Percentiles rank a stretch among this genome's conserved stretches.
These are phyloP conservation scores for Lateolabrax maculatus DNA, from an alignment of 2,797 vertebrate genomes.

Conservation along the genomic window DNA sequence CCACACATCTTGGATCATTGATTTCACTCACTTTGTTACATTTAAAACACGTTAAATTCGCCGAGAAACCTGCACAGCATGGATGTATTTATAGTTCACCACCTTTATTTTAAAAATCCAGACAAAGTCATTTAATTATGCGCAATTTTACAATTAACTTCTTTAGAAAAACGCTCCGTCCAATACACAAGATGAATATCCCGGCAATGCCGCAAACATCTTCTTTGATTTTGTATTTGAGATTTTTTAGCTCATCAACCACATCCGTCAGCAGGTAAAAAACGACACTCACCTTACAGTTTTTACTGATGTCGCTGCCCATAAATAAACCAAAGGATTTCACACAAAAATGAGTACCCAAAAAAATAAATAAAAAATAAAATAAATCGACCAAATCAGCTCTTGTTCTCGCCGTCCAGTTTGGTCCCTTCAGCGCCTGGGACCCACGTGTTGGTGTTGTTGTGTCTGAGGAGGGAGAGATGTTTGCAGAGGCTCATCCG, in stretches of 20 bases:
- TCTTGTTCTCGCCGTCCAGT: background rate
- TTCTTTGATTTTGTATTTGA: background rate
- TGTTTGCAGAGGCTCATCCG: constrained; percentile 17
- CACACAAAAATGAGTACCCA: background rate
- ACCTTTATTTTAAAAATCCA: background rate
- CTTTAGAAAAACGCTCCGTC: background rate
- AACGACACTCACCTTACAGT: constrained; percentile 65
- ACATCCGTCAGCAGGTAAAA: background rate
- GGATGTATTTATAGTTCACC: rapidly evolving
- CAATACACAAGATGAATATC: rapidly evolving
- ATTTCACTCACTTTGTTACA: background rate
- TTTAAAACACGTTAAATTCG: background rate
- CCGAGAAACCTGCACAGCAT: no score
- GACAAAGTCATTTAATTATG: background rate
- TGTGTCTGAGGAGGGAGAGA: background rate
- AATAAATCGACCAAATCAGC: background rate
- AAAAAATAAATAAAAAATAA: no score
- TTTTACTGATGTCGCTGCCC: constrained; percentile 68
- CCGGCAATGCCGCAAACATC: background rate
- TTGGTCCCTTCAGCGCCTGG: background rate
- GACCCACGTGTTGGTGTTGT: constrained; percentile 27
- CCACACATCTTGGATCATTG: background rate
- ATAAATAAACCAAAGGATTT: constrained; percentile 31
- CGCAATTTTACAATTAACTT: background rate
- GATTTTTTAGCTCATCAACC: background rate